Conservation (phyloP, 2,113 vertebrate species). For the Cinclus cinclus region DNA sequence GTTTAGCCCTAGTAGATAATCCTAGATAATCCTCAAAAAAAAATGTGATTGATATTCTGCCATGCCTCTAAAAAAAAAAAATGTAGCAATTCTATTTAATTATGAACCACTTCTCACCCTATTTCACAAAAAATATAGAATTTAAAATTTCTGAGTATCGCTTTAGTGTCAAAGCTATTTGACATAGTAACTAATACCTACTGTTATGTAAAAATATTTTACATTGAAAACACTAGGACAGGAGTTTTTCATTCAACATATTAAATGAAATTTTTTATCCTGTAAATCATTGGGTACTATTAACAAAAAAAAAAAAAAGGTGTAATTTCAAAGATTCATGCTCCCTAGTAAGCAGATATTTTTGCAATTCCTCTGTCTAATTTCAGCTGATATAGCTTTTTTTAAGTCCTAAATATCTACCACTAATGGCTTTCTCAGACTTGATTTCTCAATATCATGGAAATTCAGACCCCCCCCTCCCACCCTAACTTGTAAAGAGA, state of each 20-base stretch:
- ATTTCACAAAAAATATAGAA: background rate
- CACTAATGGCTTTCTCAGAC: background rate
- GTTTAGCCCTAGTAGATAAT: background rate
- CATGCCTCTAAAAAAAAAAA: no score
- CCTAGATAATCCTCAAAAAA: background rate
- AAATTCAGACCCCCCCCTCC: background rate
- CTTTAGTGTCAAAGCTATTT: background rate
- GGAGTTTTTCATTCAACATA: background rate
- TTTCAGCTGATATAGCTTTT: background rate
- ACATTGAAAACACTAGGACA: background rate
- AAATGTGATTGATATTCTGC: background rate
- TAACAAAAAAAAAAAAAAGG: background rate
- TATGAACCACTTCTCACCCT: background rate
- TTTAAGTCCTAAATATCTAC: background rate
- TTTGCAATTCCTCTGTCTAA: background rate
- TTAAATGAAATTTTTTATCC: background rate
- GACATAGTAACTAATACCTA: background rate
- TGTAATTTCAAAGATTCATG: background rate
- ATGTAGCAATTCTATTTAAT: no score
- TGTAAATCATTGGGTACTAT: background rate
- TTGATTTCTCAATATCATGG: background rate
- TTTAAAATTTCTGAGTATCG: background rate
- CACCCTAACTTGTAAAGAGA: background rate
- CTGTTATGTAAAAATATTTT: background rate
- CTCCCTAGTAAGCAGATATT: background rate